Base-by-base conservation (phyloP, 2,113 vertebrate genomes). In the Paratilapia polleni region DNA sequence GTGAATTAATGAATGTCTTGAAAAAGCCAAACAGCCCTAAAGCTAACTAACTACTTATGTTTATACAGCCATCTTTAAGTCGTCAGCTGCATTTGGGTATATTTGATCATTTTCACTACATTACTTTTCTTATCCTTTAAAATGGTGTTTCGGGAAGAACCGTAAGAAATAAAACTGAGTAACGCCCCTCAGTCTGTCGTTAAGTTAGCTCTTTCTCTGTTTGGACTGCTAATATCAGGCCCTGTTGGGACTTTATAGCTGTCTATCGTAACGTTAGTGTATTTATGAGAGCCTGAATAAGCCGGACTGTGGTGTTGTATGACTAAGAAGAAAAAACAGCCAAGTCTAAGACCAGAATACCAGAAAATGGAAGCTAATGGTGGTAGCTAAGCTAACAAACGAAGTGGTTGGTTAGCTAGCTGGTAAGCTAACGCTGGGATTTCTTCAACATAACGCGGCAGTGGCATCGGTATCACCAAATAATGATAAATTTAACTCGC, bases 361-460 rank as follows among this genome's bases (percentile, higher is more conserved):
- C 49, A 78, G n/a, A 49, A 10, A 52, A 20, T 20, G 28, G 43
- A 73, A 73, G 66, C 24, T 41, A 75, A 8, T 2, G 12, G 24
- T 13, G 58, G 7, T 24, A 22, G 13, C 31, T 10, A 5, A 52
- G 31, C 34, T 56, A 64, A 36, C 19, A 68, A 57, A 64, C 31
- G 47, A 26, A 64, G 63, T 31, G 13, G 34, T 58, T n/a, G 56
- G 83, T 80, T 56, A 84, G 87, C 83, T 56, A 57, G n/a, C n/a
- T n/a, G n/a, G n/a, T 28, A 15, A 14, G 82, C 80, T 89, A 89
- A 38, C 77, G 24, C 12, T 6, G 10, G 1, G 8, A n/a, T 74
- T 76, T 34, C 13, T 9, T 15, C 1, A 2, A 8, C 19, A 9
- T 58, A 84, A 78, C 31, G 1, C 10, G 12, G 13, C 12, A n/a